phyloP scores from a whole-genome alignment of 2,888 invertebrate species.

The Athrips mouffetella region DNA sequence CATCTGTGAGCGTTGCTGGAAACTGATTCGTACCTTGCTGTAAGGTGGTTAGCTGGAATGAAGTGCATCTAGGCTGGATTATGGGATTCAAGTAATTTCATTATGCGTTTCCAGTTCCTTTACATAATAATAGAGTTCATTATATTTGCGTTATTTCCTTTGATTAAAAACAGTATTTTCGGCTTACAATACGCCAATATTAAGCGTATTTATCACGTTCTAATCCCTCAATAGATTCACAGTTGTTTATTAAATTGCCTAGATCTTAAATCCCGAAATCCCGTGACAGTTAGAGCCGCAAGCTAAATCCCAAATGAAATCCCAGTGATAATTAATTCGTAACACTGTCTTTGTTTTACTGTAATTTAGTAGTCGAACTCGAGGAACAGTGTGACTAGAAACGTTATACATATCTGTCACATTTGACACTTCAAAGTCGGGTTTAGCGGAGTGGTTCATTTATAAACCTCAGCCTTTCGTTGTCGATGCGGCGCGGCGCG shows the following conservation, averaged over 20 bases:
- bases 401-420: constrained; percentile 14
- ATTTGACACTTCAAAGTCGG: constrained; percentile 20
- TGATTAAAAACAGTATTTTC: too few relatives aligned
- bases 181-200: too few relatives aligned
- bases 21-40: constrained; percentile 41
- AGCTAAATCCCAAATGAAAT: neutral
- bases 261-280: neutral
- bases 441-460: constrained; percentile 18
- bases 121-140: neutral
- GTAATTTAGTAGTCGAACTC: neutral
- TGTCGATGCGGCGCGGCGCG: constrained; percentile 8
- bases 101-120: constrained; percentile 14
- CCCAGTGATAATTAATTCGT: constrained; percentile 1
- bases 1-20: constrained; percentile 43
- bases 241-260: neutral
- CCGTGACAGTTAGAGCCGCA: neutral
- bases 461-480: constrained; percentile 11
- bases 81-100: constrained; percentile 26
- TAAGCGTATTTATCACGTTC: neutral
- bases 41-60: constrained; percentile 27
- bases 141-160: neutral
- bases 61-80: constrained; percentile 28
- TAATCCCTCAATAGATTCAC: neutral
- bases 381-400: neutral
- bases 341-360: constrained; percentile 5